Base-by-base conservation (phyloP, 2,888 invertebrate species). In the Autographa gamma region DNA sequence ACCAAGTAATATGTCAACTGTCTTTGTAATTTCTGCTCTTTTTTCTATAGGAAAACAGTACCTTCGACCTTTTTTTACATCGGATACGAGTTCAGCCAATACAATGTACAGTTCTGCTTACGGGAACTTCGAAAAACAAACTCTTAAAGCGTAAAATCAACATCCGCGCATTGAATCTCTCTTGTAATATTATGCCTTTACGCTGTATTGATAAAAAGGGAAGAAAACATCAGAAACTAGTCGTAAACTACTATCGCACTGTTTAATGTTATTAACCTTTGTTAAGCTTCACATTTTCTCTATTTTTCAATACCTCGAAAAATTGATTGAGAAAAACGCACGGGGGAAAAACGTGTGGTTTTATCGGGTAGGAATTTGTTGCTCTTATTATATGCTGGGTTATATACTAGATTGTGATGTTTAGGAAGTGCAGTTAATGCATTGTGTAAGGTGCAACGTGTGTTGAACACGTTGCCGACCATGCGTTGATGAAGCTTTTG, bases 91-190 rank as follows among this genome's bases (percentile, higher is more conserved):
- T n/a, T 7, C n/a, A n/a, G 7, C n/a, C 16, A 7, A 7, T n/a
- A 48, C 48, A 48, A 48, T 48, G 48, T 48, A 48, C 48, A 48
- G 48, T 48, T 48, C n/a, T 7, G 48, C 38, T 38, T 48, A 48
- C 48, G 25, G 25, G 25, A 25, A 19, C 19, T 19, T 13, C 9
- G 18, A 25, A 56, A 56, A 56, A 25, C 11, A 56, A 56, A 13
- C 13, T 25, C 19, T 1, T n/a, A 25, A 25, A 56, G 13, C 54
- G 54, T 14, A 25, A 56, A 4, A 56, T 11, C 25, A 80, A 77
- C 77, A 77, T 77, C 77, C 81, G 81, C 71, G 66, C 76, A 66
- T 79, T 63, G 71, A 32, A 13, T 43, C 32, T 32, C 48, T 60
- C 25, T 18, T 62, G 73, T 62, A 76, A 77, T 77, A 71, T 80